Evolutionary conservation across 2,113 vertebrate species (phyloP).

Genomic region (Choloepus hoffmanni): DNA sequence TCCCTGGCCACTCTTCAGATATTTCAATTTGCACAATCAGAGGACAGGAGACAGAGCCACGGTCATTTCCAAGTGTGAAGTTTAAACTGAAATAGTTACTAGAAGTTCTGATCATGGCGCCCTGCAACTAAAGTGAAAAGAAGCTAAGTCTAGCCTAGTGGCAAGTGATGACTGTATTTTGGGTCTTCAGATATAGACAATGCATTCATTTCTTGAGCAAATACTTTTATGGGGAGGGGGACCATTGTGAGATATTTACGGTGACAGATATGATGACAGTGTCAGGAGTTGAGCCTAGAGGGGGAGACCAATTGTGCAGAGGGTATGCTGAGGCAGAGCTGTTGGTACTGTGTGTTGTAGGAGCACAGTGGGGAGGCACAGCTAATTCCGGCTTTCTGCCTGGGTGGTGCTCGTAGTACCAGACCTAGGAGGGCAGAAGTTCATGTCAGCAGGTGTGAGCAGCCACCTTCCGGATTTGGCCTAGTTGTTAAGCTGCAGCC

Average conservation of each 20-base stretch:
- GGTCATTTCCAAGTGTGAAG: not conserved
- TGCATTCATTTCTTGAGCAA: not conserved
- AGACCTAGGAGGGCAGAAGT: not conserved
- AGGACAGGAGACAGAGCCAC: not conserved
- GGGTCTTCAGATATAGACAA: not conserved
- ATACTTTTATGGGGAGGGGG: not conserved
- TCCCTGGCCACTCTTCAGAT: not conserved
- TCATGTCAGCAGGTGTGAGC: not conserved
- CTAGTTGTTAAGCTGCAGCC: no score
- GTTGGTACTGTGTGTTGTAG: not conserved
- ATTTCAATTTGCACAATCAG: not conserved
- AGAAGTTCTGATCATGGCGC: not conserved
- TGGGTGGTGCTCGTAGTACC: no score
- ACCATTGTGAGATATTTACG: not conserved
- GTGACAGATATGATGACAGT: not conserved
- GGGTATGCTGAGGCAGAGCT: not conserved
- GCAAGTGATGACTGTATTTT: not conserved
- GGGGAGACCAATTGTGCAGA: not conserved
- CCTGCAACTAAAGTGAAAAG: not conserved
- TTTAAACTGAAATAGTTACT: not conserved
- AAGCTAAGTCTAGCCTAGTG: not conserved
- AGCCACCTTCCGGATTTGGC: no score
- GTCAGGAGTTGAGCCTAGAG: not conserved
- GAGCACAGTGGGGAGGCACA: not conserved
- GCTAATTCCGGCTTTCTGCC: not conserved